phyloP scores from a whole-genome alignment of 2,888 invertebrate species.

The Marasmarcha lunaedactyla region DNA sequence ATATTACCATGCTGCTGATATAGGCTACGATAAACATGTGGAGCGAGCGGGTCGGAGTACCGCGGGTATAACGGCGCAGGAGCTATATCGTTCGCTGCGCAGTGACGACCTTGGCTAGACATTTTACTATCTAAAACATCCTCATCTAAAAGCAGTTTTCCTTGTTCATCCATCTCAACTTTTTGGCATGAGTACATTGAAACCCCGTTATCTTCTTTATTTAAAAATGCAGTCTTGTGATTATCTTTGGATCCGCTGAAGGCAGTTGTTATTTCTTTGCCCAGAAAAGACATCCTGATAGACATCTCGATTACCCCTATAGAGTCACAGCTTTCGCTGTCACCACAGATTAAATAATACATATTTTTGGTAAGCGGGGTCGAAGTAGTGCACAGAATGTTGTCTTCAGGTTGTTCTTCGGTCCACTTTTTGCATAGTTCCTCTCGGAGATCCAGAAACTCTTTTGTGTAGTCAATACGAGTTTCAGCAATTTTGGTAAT shows the following conservation, averaged over 20 bases:
- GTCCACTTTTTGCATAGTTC: constrained; percentile 52
- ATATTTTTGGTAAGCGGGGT: constrained; percentile 48
- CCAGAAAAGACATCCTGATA: constrained; percentile 53
- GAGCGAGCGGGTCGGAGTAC: constrained; percentile 9
- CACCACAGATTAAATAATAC: constrained; percentile 46
- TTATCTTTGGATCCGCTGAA: constrained; percentile 42
- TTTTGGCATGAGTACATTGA: constrained; percentile 56
- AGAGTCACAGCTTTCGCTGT: constrained; percentile 33
- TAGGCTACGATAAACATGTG: no score
- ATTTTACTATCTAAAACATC: constrained; percentile 22
- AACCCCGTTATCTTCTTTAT: constrained; percentile 54
- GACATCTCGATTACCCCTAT: constrained; percentile 56
- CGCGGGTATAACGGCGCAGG: no score
- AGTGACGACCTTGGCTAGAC: no score
- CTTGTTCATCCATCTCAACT: constrained; percentile 58
- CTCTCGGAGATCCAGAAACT: constrained; percentile 39
- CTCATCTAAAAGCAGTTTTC: constrained; percentile 55
- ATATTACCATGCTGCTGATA: no score
- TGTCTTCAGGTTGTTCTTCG: constrained; percentile 45
- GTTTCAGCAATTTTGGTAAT: constrained; percentile 51
- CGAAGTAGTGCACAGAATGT: constrained; percentile 51
- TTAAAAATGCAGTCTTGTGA: constrained; percentile 33
- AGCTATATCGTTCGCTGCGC: no score
- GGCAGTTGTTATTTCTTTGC: constrained; percentile 59
- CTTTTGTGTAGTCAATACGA: constrained; percentile 43